Evolutionary conservation across 1,140 invertebrate species (phyloP).

Genomic region (Drosophila busckii): DNA sequence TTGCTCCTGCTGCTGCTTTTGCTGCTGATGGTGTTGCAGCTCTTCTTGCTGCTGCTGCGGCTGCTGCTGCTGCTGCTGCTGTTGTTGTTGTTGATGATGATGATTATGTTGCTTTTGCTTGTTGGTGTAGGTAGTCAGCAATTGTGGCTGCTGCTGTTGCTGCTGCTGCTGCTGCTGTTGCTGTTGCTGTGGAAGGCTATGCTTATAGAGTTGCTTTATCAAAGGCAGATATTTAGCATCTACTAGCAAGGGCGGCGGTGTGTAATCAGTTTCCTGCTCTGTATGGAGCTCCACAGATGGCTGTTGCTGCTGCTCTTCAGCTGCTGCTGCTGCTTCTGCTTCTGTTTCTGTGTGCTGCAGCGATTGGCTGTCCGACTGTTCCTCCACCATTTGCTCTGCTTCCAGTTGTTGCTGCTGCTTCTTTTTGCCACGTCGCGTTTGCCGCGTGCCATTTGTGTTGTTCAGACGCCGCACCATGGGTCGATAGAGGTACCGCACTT

Average conservation of each 20-base stretch:
- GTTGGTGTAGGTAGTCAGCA: no score
- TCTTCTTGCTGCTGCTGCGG: background rate
- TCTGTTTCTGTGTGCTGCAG: background rate
- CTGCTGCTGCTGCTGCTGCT: background rate
- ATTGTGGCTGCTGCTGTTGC: background rate
- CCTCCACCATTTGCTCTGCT: no score
- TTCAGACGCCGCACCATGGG: constrained; percentile 51
- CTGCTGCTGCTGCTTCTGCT: background rate
- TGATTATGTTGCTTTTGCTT: background rate
- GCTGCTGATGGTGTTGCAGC: background rate
- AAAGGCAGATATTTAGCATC: constrained; percentile 18
- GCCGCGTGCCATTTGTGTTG: background rate
- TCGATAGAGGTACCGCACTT: constrained; percentile 51
- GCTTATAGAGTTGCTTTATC: constrained; percentile 4
- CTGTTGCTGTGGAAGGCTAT: background rate
- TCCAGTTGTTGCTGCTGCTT: constrained; percentile 10
- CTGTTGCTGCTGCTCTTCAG: background rate
- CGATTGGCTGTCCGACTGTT: no score
- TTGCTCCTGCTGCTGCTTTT: background rate
- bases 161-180: background rate
- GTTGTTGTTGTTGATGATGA: background rate
- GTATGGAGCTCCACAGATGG: background rate
- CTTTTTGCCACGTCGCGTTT: background rate
- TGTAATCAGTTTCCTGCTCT: background rate
- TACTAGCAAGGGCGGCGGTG: constrained; percentile 20